Percentiles rank a stretch among this genome's conserved stretches.
Conservation (phyloP, 2,888 invertebrate species). For the Dioctria linearis region DNA sequence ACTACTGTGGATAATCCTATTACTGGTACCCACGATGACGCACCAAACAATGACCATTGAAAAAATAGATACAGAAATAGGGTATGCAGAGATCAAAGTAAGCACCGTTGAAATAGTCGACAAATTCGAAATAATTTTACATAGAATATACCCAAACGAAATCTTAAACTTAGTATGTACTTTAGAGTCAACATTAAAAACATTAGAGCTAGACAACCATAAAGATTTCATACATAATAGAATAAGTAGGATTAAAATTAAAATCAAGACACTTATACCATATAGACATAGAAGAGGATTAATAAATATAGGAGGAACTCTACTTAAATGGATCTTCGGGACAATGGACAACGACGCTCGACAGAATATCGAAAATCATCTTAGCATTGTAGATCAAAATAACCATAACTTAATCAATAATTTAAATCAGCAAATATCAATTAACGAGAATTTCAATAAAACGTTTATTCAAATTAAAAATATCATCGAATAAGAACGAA, state of each 20-base stretch:
- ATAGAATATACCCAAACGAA: too few species aligned
- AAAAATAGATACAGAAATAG: too few species aligned
- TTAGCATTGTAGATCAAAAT: not conserved
- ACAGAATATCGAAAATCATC: not conserved
- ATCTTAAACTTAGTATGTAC: too few species aligned
- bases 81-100: too few species aligned
- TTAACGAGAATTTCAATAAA: not conserved
- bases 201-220: too few species aligned
- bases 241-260: not conserved
- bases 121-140: too few species aligned
- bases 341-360: not conserved
- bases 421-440: not conserved
- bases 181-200: too few species aligned
- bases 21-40: not conserved
- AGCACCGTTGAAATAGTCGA: too few species aligned
- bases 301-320: not conserved
- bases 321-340: constrained; percentile 5
- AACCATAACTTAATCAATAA: not conserved
- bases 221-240: not conserved
- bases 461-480: not conserved
- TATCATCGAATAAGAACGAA: too few species aligned
- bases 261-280: not conserved
- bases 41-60: too few species aligned
- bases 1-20: not conserved
- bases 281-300: not conserved